Evolutionary conservation across 1,140 invertebrate species (phyloP).

Genomic region (Ditylenchus dipsaci): DNA sequence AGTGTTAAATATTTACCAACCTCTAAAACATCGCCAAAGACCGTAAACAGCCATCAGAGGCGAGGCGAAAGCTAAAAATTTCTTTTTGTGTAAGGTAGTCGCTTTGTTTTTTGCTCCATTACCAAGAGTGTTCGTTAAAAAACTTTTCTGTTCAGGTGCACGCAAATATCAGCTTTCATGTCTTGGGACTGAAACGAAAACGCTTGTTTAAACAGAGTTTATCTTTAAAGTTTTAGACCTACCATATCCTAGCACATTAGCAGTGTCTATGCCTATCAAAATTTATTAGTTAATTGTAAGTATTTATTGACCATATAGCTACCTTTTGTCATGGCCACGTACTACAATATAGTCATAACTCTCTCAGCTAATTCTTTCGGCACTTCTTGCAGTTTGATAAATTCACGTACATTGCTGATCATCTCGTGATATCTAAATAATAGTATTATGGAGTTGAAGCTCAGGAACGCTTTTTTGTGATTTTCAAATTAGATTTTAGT

Average conservation of each 20-base stretch:
- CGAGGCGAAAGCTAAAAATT: conserved; percentile 72
- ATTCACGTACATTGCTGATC: conserved; percentile 97
- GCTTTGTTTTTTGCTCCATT: no score
- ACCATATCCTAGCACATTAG: conserved; percentile 96
- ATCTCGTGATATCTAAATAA: conserved; percentile 84
- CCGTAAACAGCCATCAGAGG: conserved; percentile 92
- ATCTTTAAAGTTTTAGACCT: no score
- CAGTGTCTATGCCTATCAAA: conserved; percentile 79
- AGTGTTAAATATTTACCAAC: conserved; percentile 32
- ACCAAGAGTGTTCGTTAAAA: conserved; percentile 97
- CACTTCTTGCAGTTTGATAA: conserved; percentile 99
- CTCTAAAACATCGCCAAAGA: conserved; percentile 96
- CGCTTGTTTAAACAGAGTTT: no score
- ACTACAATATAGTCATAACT: conserved; percentile 89
- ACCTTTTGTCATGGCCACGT: conserved; percentile 96
- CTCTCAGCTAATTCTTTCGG: conserved; percentile 95
- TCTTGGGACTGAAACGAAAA: conserved; percentile 78
- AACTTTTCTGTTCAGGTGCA: conserved; percentile 97
- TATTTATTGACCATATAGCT: no score
- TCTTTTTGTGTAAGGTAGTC: no score
- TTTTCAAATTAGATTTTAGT: no score
- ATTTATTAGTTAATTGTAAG: no score
- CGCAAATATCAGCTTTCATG: conserved; percentile 96
- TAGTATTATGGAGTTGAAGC: no score
- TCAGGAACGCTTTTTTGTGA: background rate